Evolutionary conservation across 2,888 invertebrate genomes (phyloP).

Genomic region (Ophion costatus): DNA sequence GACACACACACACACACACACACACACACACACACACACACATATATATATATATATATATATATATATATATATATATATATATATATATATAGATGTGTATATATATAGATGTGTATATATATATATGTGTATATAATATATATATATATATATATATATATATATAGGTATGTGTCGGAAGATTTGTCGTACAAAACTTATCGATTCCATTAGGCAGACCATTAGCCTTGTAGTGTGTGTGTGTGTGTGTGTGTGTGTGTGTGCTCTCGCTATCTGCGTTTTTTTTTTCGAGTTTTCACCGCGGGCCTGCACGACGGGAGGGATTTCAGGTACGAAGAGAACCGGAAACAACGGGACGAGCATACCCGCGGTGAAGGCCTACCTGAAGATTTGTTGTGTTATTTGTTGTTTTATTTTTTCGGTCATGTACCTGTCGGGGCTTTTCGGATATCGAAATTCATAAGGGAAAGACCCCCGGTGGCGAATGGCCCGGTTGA

Average conservation of each 20-base stretch:
- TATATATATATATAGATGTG: too few species aligned
- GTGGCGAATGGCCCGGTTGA: background rate
- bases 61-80: too few species aligned
- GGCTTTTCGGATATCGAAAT: background rate
- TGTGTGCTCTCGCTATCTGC: constrained; percentile 18
- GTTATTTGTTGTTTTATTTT: background rate
- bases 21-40: too few species aligned
- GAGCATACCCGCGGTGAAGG: constrained; percentile 15
- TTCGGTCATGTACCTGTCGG: constrained; percentile 11
- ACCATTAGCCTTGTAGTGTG: constrained; percentile 72
- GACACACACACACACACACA: too few species aligned
- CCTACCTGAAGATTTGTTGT: background rate
- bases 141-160: background rate
- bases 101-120: too few species aligned
- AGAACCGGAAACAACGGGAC: constrained; percentile 47
- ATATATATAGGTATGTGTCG: constrained; percentile 54
- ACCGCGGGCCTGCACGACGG: constrained; percentile 10
- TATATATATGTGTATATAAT: too few species aligned
- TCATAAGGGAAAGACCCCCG: background rate
- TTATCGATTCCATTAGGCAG: constrained; percentile 78
- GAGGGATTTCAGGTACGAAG: constrained; percentile 38
- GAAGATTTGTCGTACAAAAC: constrained; percentile 75
- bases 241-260: background rate
- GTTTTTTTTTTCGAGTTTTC: background rate
- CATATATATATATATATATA: too few species aligned